phyloP scores from a whole-genome alignment of 1,140 invertebrate species.

The Archivesica marissinica region DNA sequence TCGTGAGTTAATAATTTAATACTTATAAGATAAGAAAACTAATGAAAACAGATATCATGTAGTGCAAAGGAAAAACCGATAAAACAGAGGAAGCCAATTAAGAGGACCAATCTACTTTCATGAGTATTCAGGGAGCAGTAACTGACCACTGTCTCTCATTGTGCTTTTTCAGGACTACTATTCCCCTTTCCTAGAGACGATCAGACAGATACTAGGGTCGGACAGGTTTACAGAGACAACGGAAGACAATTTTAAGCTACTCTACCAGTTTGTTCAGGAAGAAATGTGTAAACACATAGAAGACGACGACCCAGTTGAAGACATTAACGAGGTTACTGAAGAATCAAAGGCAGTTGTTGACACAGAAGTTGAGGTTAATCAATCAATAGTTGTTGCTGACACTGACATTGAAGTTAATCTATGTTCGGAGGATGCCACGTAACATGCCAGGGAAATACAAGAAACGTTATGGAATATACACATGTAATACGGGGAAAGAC shows the following conservation, averaged over 20 bases:
- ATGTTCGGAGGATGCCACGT: slow-evolving; percentile 14
- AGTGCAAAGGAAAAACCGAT: no score
- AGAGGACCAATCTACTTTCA: no score
- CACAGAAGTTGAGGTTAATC: not conserved
- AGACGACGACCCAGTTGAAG: not conserved
- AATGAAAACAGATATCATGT: no score
- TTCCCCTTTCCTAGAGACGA: slow-evolving; percentile 37
- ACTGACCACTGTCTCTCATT: not conserved
- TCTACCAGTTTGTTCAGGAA: slow-evolving; percentile 48
- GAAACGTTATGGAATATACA: no score
- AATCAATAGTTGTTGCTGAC: slow-evolving; percentile 11
- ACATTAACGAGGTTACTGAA: not conserved
- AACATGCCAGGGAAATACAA: no score
- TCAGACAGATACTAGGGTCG: slow-evolving; percentile 31
- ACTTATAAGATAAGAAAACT: no score
- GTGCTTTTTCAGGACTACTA: slow-evolving; percentile 40
- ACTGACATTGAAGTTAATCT: slow-evolving; percentile 38
- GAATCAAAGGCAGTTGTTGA: not conserved
- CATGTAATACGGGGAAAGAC: no score
- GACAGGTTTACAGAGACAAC: slow-evolving; percentile 59
- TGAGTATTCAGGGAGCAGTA: no score
- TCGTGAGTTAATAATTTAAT: no score
- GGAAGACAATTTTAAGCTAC: slow-evolving; percentile 45
- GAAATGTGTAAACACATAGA: slow-evolving; percentile 47
- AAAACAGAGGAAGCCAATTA: no score